Evolutionary conservation across 2,888 invertebrate species (phyloP), one percentile per base, ranked within the genome.

Genomic region (Patella depressa): DNA sequence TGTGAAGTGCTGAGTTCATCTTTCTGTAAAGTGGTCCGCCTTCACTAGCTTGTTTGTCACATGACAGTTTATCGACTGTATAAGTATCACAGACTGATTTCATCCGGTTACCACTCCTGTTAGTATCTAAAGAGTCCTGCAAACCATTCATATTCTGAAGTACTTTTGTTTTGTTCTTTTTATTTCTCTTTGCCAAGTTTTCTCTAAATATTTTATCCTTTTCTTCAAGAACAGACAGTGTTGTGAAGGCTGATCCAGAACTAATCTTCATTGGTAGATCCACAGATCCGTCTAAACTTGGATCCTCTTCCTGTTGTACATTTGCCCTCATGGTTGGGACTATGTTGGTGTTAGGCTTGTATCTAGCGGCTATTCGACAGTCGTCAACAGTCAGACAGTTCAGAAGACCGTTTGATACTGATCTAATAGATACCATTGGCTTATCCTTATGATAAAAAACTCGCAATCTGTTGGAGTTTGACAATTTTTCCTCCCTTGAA

Each of bases 301-400:
- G 17, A n/a, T 53, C 19, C 78, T 79, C 81, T 81, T 75, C 79
- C 78, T 71, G 79, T 78, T 72, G 78, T 74, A 54, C 54, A 9
- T 72, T 65, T 15, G 34, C n/a, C 29, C 70, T 73, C 77, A 73
- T 77, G 53, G 57, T 29, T 34, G 74, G 54, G 34, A 73, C 69
- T 11, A 53, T 74, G 75, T 69, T 72, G 15, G 75, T 54, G 19
- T 80, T 79, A 34, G 81, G 82, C 3, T 82, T 78, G 74, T 85
- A 85, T 53, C 85, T 77, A 75, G 83, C 82, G 15, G 82, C 79
- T 59, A 85, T 78, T 78, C 86, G 87, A 76, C 88, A 88, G 79
- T 88, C 88, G 75, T 88, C 88, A n/a, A 87, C 86, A 14, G 88
- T 85, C 17, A 87, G 84, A 1, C 87, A 84, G 79, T 87, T 86